These are phyloP conservation scores for Cryptomyrus ogoouensis DNA, from an alignment of 2,113 vertebrate genomes.

Conservation along the genomic window DNA sequence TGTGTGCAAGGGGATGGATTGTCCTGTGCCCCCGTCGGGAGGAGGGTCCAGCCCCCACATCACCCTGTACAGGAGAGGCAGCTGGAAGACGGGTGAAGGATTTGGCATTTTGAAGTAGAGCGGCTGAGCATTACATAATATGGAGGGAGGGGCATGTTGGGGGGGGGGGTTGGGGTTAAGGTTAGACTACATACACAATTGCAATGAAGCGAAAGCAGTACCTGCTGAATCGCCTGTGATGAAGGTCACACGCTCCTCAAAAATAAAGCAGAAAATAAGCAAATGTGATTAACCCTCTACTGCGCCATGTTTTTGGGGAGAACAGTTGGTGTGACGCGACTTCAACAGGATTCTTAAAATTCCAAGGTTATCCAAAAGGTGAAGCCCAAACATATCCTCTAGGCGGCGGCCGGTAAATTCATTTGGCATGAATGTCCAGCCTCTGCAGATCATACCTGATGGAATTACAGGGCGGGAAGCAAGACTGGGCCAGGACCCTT, in stretches of 20 bases:
- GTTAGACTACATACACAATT: not conserved
- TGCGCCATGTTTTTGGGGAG: not conserved
- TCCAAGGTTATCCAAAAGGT: not conserved
- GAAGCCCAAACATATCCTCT: not conserved
- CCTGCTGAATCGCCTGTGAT: not conserved
- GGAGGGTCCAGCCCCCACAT: not conserved
- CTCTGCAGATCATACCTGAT: not conserved
- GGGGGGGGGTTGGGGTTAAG: too few species aligned
- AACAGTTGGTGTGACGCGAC: not conserved
- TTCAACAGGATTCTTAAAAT: not conserved
- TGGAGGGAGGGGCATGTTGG: not conserved
- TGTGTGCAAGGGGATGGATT: not conserved
- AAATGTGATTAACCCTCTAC: not conserved
- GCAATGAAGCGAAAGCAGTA: not conserved
- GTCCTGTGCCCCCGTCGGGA: not conserved
- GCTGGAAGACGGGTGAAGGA: not conserved
- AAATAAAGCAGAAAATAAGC: not conserved
- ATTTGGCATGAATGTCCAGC: not conserved
- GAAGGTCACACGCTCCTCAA: not conserved
- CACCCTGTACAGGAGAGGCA: not conserved
- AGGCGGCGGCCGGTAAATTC: not conserved
- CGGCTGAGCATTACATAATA: not conserved
- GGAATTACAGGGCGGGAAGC: not conserved
- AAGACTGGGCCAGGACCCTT: not conserved
- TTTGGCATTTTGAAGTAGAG: not conserved